A percentile compares a stretch with the other conserved stretches of the same genome.
phyloP scores from a whole-genome alignment of 2,113 vertebrate species.

The Muntiacus muntjak region DNA sequence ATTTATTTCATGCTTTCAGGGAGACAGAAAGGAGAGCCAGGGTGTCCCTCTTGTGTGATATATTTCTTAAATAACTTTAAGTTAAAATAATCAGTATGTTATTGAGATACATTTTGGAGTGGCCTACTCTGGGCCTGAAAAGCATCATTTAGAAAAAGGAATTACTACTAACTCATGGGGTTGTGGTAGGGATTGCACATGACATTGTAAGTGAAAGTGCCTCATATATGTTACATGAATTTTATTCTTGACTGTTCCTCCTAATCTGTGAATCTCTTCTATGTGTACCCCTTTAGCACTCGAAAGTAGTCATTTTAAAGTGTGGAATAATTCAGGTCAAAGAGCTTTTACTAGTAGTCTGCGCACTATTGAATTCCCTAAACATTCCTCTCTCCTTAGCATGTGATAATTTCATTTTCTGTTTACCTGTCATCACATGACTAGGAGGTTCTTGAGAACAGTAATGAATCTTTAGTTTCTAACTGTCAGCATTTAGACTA shows the following conservation, averaged over 20 bases:
- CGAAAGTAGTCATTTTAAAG: not conserved
- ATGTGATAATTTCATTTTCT: not conserved
- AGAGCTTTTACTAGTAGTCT: not conserved
- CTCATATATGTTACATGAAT: not conserved
- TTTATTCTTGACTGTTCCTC: not conserved
- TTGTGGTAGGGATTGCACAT: not conserved
- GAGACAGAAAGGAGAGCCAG: not conserved
- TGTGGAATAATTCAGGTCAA: not conserved
- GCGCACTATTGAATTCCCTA: not conserved
- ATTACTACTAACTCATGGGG: not conserved
- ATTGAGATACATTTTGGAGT: not conserved
- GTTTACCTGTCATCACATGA: not conserved
- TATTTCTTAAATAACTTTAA: not conserved
- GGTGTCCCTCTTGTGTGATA: not conserved
- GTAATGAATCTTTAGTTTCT: not conserved
- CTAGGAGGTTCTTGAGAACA: not conserved
- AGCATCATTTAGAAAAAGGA: not conserved
- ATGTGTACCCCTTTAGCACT: not conserved
- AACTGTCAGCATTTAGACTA: not conserved
- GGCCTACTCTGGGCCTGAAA: not conserved
- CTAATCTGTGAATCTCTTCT: not conserved
- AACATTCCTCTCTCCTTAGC: not conserved
- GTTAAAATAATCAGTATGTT: not conserved
- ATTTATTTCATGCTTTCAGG: not conserved
- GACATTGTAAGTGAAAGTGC: not conserved